Percentiles rank a stretch among this genome's conserved stretches.
These are phyloP conservation scores for Pristionchus fissidentatus DNA, from an alignment of 2,888 invertebrate species.

Conservation along the genomic window DNA sequence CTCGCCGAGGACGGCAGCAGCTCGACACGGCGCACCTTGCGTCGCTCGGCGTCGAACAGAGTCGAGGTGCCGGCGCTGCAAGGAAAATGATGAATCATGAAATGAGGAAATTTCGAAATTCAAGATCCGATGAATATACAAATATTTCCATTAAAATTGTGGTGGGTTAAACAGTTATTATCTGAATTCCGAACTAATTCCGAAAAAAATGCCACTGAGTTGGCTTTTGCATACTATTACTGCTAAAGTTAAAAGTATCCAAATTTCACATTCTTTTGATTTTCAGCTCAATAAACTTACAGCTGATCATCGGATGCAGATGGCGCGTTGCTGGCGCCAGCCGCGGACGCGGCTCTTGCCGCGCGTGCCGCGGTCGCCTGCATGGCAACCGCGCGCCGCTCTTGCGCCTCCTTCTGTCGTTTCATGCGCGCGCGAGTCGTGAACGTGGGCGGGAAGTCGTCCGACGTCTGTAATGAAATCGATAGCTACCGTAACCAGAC, in stretches of 20 bases:
- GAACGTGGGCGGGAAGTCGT: neutral
- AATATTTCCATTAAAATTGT: no score
- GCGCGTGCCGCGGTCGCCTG: slow-evolving; percentile 71
- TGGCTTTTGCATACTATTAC: no score
- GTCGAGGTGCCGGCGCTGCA: neutral
- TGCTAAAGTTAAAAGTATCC: no score
- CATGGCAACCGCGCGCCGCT: slow-evolving; percentile 71
- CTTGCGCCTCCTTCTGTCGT: slow-evolving; percentile 6
- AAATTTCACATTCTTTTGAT: neutral
- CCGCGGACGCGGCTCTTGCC: slow-evolving; percentile 39
- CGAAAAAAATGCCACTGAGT: no score
- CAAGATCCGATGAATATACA: no score
- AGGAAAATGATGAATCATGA: neutral
- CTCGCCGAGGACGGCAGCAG: neutral
- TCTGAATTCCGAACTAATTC: no score
- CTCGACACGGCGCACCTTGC: neutral
- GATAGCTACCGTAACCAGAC: neutral
- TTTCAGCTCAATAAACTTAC: neutral
- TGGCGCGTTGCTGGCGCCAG: slow-evolving; percentile 57
- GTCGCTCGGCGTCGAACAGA: neutral
- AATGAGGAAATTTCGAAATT: neutral
- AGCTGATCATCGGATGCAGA: neutral
- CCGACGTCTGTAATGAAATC: neutral
- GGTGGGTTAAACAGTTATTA: no score
- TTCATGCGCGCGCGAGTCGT: neutral